Percentiles rank a stretch among this genome's conserved stretches.
Evolutionary conservation across 2,797 vertebrate genomes (phyloP).

Genomic region (Alectoris magna): DNA sequence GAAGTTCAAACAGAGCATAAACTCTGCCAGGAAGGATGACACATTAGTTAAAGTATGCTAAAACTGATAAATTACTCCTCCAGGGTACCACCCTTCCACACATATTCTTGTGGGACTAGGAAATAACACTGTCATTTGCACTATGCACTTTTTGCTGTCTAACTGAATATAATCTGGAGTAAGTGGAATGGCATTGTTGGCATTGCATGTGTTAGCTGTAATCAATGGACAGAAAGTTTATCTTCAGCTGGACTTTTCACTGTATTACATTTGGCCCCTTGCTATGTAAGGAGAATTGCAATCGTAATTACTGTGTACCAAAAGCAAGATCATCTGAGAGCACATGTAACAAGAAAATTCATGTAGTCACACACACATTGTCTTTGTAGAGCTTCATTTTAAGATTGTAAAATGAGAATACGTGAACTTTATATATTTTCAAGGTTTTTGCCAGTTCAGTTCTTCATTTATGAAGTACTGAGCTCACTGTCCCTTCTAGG

Average conservation of each 20-base stretch:
- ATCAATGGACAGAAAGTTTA: background rate
- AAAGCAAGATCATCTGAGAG: background rate
- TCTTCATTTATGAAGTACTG: conserved; percentile 26
- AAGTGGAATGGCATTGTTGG: background rate
- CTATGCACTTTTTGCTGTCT: conserved; percentile 65
- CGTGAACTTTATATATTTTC: background rate
- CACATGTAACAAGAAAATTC: background rate
- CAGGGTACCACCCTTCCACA: background rate
- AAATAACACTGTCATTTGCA: conserved; percentile 57
- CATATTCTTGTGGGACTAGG: background rate
- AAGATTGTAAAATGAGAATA: background rate
- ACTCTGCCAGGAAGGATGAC: background rate
- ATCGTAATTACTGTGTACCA: background rate
- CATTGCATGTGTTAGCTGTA: background rate
- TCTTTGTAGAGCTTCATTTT: conserved; percentile 17
- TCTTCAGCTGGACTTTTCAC: conserved; percentile 20
- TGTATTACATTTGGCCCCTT: conserved; percentile 8
- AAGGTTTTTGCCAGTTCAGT: background rate
- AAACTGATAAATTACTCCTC: conserved; percentile 22
- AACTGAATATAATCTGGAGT: background rate
- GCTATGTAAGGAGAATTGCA: conserved; percentile 21
- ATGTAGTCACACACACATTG: background rate
- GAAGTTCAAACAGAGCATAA: background rate
- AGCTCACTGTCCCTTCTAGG: background rate
- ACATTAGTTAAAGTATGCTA: background rate